A percentile compares a stretch with the other conserved stretches of the same genome.
Conservation (phyloP, 2,113 vertebrate species). For the Rhegmatorhina hoffmannsi region DNA sequence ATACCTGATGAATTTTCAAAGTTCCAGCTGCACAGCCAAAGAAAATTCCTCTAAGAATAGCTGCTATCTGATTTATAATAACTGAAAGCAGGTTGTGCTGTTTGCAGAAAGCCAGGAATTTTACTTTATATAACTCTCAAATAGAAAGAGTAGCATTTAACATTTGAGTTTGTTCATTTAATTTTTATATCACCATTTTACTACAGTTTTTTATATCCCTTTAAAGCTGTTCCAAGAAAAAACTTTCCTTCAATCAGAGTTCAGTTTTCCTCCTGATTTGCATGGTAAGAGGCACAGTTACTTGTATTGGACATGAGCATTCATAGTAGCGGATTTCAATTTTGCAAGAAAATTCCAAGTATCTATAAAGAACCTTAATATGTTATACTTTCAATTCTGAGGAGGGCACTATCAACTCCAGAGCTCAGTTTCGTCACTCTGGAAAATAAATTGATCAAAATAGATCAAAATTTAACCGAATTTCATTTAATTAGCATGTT, state of each 20-base stretch:
- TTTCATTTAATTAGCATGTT: slow-evolving; percentile 6
- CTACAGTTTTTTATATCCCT: slow-evolving; percentile 6
- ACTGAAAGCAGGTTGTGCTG: not conserved
- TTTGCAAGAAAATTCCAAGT: slow-evolving; percentile 7
- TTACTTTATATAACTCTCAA: slow-evolving; percentile 22
- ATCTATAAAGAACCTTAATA: not conserved
- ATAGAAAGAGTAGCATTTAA: not conserved
- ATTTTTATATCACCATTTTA: not conserved
- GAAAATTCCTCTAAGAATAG: not conserved
- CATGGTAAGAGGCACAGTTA: slow-evolving; percentile 26
- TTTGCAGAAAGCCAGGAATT: not conserved
- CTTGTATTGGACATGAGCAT: slow-evolving; percentile 17
- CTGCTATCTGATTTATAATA: not conserved
- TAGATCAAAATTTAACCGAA: not conserved
- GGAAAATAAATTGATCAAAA: slow-evolving; percentile 2
- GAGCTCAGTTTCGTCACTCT: not conserved
- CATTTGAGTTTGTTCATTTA: not conserved
- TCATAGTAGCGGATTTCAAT: slow-evolving; percentile 3
- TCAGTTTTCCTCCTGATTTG: slow-evolving; percentile 2
- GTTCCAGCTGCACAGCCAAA: not conserved
- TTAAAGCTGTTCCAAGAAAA: not conserved
- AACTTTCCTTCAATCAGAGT: not conserved
- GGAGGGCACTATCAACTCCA: not conserved
- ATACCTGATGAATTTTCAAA: slow-evolving; percentile 6
- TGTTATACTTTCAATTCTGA: not conserved